phyloP scores from a whole-genome alignment of 2,888 invertebrate species.

The Nowickia ferox region DNA sequence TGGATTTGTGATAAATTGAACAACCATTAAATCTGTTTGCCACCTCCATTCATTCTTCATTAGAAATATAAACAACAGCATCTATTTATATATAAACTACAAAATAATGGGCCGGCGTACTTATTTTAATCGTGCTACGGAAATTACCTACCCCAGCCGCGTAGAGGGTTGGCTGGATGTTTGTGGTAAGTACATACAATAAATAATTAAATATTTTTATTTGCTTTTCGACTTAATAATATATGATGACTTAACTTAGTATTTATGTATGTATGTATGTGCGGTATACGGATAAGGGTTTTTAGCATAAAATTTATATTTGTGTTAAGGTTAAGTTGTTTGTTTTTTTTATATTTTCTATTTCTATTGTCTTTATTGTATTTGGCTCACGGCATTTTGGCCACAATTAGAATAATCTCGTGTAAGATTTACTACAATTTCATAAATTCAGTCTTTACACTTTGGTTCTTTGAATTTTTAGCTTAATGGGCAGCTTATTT shows the following conservation, averaged over 20 bases:
- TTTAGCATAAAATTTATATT: conserved; percentile 31
- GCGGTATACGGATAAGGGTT: conserved; percentile 1
- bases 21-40: conserved; percentile 1
- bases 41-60: conserved; percentile 30
- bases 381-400: conserved; percentile 3
- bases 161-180: conserved; percentile 83
- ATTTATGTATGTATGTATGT: no score
- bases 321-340: conserved; percentile 66
- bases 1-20: conserved; percentile 18
- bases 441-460: conserved; percentile 22
- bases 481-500: conserved; percentile 2
- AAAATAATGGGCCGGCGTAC: conserved; percentile 81
- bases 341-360: conserved; percentile 22
- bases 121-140: conserved; percentile 80
- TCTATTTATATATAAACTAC: conserved; percentile 9
- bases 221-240: conserved; percentile 9
- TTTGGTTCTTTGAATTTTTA: conserved; percentile 2
- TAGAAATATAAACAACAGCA: conserved; percentile 13
- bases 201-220: conserved; percentile 32
- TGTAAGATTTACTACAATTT: conserved; percentile 9
- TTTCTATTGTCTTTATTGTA: conserved; percentile 31
- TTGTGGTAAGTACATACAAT: conserved; percentile 80
- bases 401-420: not conserved
- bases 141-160: conserved; percentile 83
- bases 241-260: conserved; percentile 18